A percentile compares a stretch with the other conserved stretches of the same genome.
phyloP scores from a whole-genome alignment of 2,113 vertebrate genomes.

The Trachemys scripta region DNA sequence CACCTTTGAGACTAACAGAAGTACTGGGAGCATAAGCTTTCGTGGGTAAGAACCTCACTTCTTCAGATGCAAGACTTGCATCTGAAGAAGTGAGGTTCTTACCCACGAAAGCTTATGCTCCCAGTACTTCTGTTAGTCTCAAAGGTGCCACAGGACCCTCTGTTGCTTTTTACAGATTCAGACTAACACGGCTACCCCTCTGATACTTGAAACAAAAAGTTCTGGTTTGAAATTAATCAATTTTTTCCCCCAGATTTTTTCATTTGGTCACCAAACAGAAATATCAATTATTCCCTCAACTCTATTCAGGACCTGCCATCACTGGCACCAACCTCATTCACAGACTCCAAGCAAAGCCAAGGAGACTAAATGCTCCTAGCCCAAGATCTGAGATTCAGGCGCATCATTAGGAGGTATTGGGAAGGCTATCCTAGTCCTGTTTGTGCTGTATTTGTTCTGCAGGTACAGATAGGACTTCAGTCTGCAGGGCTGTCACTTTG shows the following conservation, averaged over 20 bases:
- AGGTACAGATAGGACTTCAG: background rate
- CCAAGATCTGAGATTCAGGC: background rate
- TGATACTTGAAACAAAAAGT: background rate
- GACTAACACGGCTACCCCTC: no score
- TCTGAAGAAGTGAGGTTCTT: no score
- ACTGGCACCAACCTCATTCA: background rate
- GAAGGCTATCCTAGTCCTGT: background rate
- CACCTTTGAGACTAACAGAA: no score
- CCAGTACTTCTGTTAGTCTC: no score
- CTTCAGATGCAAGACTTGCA: no score
- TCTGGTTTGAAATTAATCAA: background rate
- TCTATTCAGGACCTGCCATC: background rate
- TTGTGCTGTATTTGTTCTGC: background rate
- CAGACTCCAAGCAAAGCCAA: background rate
- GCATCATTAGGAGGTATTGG: background rate
- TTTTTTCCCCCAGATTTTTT: background rate
- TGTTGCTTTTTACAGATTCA: no score
- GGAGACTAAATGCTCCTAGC: background rate
- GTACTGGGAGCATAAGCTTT: no score
- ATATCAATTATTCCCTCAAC: background rate
- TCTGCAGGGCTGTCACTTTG: background rate
- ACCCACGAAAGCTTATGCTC: no score
- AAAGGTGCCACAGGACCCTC: no score
- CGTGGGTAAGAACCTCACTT: no score
- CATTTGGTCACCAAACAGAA: background rate